A percentile compares a stretch with the other conserved stretches of the same genome.
Evolutionary conservation across 35 echinoderm and acorn worm species (phyloP).

Genomic region (Heliocidaris tuberculata): DNA sequence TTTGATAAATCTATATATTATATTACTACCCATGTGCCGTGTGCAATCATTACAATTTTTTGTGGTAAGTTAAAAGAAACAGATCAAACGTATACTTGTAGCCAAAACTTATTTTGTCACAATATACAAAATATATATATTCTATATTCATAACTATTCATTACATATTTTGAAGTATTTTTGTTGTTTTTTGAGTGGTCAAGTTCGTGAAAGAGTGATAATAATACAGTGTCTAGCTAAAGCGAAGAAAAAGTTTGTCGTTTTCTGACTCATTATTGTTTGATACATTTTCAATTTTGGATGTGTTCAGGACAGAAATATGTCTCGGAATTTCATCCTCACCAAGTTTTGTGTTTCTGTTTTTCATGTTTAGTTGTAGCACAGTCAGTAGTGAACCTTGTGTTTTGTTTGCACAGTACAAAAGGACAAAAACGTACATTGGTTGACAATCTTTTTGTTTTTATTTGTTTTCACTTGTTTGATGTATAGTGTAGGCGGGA

Average conservation of each 20-base stretch:
- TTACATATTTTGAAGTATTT: slow-evolving; percentile 48
- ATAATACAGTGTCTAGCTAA: background rate
- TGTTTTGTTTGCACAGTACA: slow-evolving; percentile 8
- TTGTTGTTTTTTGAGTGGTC: slow-evolving; percentile 22
- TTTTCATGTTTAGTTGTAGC: slow-evolving; percentile 4
- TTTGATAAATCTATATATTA: slow-evolving; percentile 3
- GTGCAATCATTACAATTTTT: slow-evolving; percentile 25
- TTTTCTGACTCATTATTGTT: background rate
- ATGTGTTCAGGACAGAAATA: background rate
- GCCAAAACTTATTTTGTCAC: slow-evolving; percentile 48
- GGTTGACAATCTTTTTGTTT: slow-evolving; percentile 17
- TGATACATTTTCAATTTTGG: background rate
- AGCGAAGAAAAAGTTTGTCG: background rate
- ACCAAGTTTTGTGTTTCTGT: slow-evolving; percentile 5
- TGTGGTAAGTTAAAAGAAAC: slow-evolving; percentile 45
- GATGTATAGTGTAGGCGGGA: background rate
- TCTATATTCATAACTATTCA: slow-evolving; percentile 53
- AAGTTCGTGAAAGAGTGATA: slow-evolving; percentile 23
- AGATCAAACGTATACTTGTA: slow-evolving; percentile 31
- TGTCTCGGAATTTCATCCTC: background rate
- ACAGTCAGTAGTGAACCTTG: background rate
- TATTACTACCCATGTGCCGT: slow-evolving; percentile 10
- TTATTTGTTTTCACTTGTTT: background rate
- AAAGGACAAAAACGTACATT: background rate
- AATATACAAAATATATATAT: slow-evolving; percentile 51